These are phyloP conservation scores for Dasysyrphus albostriatus DNA, from an alignment of 2,888 invertebrate genomes.

Conservation along the genomic window DNA sequence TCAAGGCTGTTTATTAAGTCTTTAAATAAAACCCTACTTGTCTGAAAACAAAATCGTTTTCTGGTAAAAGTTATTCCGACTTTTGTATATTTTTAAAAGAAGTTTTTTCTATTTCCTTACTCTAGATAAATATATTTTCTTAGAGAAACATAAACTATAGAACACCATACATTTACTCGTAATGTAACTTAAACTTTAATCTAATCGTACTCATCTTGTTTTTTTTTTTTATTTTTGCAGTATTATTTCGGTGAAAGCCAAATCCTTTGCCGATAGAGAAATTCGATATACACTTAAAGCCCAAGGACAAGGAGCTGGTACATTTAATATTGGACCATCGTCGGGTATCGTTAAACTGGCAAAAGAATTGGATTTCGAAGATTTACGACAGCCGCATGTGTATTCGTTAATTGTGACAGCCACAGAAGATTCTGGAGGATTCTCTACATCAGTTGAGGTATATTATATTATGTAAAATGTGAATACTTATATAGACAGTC, in stretches of 20 bases:
- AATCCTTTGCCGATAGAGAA: slow-evolving; percentile 98
- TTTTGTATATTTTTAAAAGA: not conserved
- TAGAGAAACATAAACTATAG: slow-evolving; percentile 28
- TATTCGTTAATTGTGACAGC: slow-evolving; percentile 97
- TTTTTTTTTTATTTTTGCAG: slow-evolving; percentile 85
- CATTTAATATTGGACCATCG: slow-evolving; percentile 97
- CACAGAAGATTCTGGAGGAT: slow-evolving; percentile 98
- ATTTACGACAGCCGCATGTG: slow-evolving; percentile 95
- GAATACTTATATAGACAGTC: slow-evolving; percentile 1
- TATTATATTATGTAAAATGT: not conserved
- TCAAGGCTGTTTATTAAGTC: not conserved
- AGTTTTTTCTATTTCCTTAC: not conserved
- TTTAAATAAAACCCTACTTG: not conserved
- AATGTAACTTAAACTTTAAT: slow-evolving; percentile 57
- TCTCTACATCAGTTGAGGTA: slow-evolving; percentile 97
- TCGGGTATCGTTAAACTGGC: slow-evolving; percentile 98
- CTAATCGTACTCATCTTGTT: slow-evolving; percentile 12
- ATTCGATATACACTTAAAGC: slow-evolving; percentile 98
- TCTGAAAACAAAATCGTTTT: not conserved
- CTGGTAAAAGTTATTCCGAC: not conserved
- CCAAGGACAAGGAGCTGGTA: slow-evolving; percentile 96
- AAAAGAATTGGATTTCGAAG: slow-evolving; percentile 98
- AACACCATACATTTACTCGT: slow-evolving; percentile 12
- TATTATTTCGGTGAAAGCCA: slow-evolving; percentile 98
- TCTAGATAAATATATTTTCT: not conserved